Conservation (phyloP, 1,140 invertebrate species). For the Trigoniulus corallinus region DNA sequence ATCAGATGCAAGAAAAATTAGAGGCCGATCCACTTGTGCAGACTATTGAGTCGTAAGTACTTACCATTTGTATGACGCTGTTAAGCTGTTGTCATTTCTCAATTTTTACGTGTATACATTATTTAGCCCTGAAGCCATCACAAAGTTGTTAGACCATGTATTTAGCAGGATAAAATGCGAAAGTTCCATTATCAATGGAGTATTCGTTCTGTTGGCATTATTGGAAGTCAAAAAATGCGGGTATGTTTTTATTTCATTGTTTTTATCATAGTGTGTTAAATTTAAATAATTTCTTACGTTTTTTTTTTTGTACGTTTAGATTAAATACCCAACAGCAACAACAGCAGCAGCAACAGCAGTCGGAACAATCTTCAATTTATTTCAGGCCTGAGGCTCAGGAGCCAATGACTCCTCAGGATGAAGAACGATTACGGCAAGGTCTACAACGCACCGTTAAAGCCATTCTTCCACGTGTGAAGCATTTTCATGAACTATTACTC, state of each 20-base stretch:
- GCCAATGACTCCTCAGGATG: constrained; percentile 24
- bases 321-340: not conserved
- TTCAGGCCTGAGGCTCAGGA: constrained; percentile 23
- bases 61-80: not conserved
- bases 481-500: constrained; percentile 49
- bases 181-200: constrained; percentile 57
- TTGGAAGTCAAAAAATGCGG: constrained; percentile 35
- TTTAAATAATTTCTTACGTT: no score
- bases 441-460: constrained; percentile 39
- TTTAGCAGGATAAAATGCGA: constrained; percentile 45
- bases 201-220: constrained; percentile 55
- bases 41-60: constrained; percentile 51
- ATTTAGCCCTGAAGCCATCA: constrained; percentile 41
- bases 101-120: constrained; percentile 10
- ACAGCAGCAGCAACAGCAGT: not conserved
- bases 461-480: constrained; percentile 45
- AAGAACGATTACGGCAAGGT: constrained; percentile 33
- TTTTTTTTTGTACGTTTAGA: no score
- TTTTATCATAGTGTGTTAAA: not conserved
- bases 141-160: constrained; percentile 49
- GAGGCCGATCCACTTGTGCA: constrained; percentile 46
- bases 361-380: constrained; percentile 8
- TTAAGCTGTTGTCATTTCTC: constrained; percentile 1
- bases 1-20: constrained; percentile 36
- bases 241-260: constrained; percentile 18